Base-by-base conservation (phyloP, 2,888 invertebrate genomes). In the Copidosoma aretas region DNA sequence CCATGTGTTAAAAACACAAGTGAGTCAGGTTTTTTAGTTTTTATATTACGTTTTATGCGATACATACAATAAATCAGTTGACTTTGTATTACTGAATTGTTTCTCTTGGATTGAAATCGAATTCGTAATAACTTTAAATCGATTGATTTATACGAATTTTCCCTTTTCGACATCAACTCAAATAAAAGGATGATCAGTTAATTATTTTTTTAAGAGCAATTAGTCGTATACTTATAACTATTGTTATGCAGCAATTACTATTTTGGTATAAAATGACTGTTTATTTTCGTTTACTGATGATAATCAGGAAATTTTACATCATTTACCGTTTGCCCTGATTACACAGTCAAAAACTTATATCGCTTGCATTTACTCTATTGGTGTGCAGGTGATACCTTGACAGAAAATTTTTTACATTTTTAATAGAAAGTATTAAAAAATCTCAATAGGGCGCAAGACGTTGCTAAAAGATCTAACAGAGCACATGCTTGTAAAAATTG, bases 251-350 rank as follows among this genome's bases (percentile, higher is more conserved):
- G 73, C 73, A 75, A 73, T 75, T 73, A 75, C 74, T 77, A 75
- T 77, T 78, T 78, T 77, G 77, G 75, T 79, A 79, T 77, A 79
- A 79, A 79, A 79, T 78, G 76, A 76, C 75, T 72, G 74, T 75
- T 62, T 64, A 62, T 62, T 64, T 68, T 61, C 53, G 67, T 67
- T 51, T 57, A 54, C 39, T 60, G 22, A 67, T 61, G 60, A 72
- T 57, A 62, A 64, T 57, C 62, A 62, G 70, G 46, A 70, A 68
- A 69, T 25, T 39, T 32, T 46, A 5, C 56, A 67, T 49, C 54
- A 57, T 64, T n/a, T 60, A 60, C 52, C 67, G 21, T 46, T 69
- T 56, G 52, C 43, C 39, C 67, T 51, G 64, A 60, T 67, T 25
- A 41, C 39, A 64, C 65, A 70, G 70, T 70, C 67, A 64, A 32